Conservation (phyloP, 2,113 vertebrate species). For the Oreochromis niloticus region DNA sequence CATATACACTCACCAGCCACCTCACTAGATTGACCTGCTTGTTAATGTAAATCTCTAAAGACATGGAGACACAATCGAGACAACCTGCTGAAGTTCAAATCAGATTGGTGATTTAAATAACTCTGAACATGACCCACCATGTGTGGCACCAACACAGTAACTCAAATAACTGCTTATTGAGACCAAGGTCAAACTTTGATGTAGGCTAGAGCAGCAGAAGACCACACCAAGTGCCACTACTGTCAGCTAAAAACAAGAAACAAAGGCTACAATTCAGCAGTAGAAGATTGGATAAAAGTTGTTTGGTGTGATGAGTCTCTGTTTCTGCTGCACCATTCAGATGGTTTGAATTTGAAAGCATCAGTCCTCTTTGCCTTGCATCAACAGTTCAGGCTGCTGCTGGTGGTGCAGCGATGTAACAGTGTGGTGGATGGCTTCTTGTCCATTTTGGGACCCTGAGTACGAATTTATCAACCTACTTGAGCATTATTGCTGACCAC, state of each 20-base stretch:
- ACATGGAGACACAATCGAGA: background rate
- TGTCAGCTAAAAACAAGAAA: background rate
- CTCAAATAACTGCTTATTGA: background rate
- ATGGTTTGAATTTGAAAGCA: background rate
- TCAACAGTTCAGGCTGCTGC: background rate
- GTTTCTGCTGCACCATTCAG: background rate
- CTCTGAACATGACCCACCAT: background rate
- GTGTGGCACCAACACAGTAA: background rate
- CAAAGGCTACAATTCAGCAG: background rate
- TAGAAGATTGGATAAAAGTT: background rate
- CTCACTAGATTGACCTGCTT: background rate
- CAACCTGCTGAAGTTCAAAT: background rate
- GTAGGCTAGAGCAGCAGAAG: background rate
- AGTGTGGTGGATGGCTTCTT: background rate
- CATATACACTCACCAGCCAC: background rate
- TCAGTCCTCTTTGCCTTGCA: background rate
- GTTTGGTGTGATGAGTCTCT: background rate
- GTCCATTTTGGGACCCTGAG: background rate
- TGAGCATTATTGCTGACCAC: background rate
- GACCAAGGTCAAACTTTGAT: background rate
- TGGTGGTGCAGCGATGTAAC: background rate
- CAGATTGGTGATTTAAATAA: background rate
- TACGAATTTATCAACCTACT: background rate
- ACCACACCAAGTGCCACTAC: fast-evolving
- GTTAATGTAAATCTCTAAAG: background rate